Base-by-base conservation (phyloP, 2,797 vertebrate genomes). In the Chaunax sp. region DNA sequence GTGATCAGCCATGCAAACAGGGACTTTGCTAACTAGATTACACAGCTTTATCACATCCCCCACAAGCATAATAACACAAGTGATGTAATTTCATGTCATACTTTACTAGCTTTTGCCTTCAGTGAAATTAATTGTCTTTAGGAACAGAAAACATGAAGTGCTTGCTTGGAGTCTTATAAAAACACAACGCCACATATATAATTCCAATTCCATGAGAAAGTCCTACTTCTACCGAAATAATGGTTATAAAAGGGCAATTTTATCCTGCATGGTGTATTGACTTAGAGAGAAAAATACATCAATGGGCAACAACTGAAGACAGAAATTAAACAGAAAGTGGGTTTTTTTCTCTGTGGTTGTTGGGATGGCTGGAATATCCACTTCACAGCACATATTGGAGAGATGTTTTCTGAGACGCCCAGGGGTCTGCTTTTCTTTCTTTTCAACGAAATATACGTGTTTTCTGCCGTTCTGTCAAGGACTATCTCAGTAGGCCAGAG, bases 21-120 rank as follows among this genome's bases (percentile, higher is more conserved):
- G 68, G 80, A 84, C 83, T 85, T 79, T 72, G 65, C 72, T 90
- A 83, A 88, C 82, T 81, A 76, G 82, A 89, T 87, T 89, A 78
- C 82, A 83, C 77, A 83, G 77, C 68, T 79, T 84, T 78, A 86
- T 86, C 78, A 84, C 51, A 69, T 58, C 58, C 69, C 71, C 75
- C 82, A 70, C 72, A 28, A 77, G 80, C 72, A 75, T 75, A 75
- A 82, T 74, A 87, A 81, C 73, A 80, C 20, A 80, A 66, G 81
- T 88, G 80, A 88, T 89, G 82, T 79, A 76, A 88, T 83, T 84
- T 78, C 53, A 68, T 88, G 80, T 86, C 87, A 89, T 82, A 82
- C 65, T 84, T 72, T 59, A 83, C 64, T 64, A 53, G 65, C 69
- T 70, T 84, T 82, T 77, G 50, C 77, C 62, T 67, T 79, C 59